These are phyloP conservation scores for Parnassius apollo DNA, from an alignment of 2,888 invertebrate genomes.

Conservation along the genomic window DNA sequence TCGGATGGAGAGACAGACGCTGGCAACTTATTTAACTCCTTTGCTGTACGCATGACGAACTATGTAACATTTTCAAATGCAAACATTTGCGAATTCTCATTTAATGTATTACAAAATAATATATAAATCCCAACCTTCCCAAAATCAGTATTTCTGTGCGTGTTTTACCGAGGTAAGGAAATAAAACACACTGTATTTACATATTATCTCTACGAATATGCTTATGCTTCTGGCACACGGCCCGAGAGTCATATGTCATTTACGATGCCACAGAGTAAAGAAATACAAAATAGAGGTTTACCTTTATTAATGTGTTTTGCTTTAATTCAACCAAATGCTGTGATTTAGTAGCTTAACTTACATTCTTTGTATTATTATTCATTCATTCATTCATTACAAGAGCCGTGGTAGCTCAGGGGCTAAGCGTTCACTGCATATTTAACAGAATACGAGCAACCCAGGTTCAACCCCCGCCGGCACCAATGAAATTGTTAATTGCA, in stretches of 20 bases:
- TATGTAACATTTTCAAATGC: too few relatives aligned
- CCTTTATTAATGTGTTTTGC: constrained; percentile 10
- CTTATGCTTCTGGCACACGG: constrained; percentile 17
- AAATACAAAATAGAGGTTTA: constrained; percentile 12
- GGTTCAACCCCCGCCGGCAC: too few relatives aligned
- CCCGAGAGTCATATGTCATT: constrained; percentile 21
- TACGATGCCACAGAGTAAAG: constrained; percentile 14
- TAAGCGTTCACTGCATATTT: too few relatives aligned
- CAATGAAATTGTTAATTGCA: too few relatives aligned
- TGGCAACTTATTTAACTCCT: too few relatives aligned
- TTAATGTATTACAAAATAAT: background rate
- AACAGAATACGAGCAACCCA: too few relatives aligned
- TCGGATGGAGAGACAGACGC: too few relatives aligned
- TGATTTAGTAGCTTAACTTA: constrained; percentile 8
- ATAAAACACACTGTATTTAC: constrained; percentile 24
- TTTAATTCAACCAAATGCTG: constrained; percentile 11
- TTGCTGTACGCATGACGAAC: too few relatives aligned
- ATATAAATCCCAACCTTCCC: constrained; percentile 14
- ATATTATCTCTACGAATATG: constrained; percentile 24
- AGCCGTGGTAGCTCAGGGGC: too few relatives aligned
- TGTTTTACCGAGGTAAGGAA: constrained; percentile 23
- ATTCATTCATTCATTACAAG: too few relatives aligned
- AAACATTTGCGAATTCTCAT: too few relatives aligned
- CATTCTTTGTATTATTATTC: too few relatives aligned
- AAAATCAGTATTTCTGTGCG: constrained; percentile 20